Conservation (phyloP, 2,888 invertebrate species). For the Orchestes rusci region DNA sequence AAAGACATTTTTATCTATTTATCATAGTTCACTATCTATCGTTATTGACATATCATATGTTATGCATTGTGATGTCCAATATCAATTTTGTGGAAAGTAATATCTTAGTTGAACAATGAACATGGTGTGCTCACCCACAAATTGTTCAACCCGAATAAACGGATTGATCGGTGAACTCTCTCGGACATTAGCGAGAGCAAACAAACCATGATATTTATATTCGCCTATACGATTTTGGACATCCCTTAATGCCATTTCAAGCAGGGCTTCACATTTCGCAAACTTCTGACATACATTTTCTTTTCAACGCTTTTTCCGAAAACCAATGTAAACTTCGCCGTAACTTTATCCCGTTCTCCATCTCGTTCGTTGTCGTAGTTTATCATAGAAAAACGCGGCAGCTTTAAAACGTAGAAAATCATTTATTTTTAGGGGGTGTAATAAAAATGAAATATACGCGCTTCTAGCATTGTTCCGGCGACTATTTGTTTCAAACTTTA, state of each 20-base stretch:
- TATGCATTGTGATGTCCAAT: too few relatives aligned
- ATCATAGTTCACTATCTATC: too few relatives aligned
- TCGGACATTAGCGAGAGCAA: too few relatives aligned
- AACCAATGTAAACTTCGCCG: constrained; percentile 23
- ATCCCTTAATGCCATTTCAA: constrained; percentile 4
- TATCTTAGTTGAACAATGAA: too few relatives aligned
- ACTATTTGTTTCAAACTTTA: constrained; percentile 25
- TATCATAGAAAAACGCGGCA: constrained; percentile 23
- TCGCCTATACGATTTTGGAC: too few relatives aligned
- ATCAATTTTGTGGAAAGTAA: too few relatives aligned
- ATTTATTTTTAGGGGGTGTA: constrained; percentile 22
- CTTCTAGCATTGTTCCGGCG: constrained; percentile 21
- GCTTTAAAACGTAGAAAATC: constrained; percentile 25
- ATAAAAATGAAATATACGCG: constrained; percentile 24
- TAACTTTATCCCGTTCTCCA: constrained; percentile 18
- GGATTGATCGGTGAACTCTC: too few relatives aligned
- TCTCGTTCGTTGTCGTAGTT: constrained; percentile 18
- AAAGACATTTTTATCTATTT: too few relatives aligned
- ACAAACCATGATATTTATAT: too few relatives aligned
- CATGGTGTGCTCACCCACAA: too few relatives aligned
- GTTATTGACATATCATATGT: too few relatives aligned
- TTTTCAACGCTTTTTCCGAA: constrained; percentile 19
- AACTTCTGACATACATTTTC: constrained; percentile 18
- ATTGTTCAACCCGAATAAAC: too few relatives aligned
- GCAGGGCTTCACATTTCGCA: constrained; percentile 12